Conservation (phyloP, 2,888 invertebrate species). For the Ariolimax columbianus region DNA sequence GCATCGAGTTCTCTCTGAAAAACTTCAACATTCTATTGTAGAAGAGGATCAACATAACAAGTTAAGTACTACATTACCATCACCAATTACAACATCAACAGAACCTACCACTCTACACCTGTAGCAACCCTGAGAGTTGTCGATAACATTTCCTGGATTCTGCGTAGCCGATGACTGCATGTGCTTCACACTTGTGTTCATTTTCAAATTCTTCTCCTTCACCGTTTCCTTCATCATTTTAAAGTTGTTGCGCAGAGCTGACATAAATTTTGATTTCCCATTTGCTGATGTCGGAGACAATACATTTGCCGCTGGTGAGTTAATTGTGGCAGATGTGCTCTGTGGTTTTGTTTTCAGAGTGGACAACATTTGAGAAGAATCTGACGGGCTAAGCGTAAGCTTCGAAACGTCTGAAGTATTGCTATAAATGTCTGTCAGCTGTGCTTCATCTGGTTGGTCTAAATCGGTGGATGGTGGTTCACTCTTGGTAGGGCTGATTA, state of each 20-base stretch:
- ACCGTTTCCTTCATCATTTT: slow-evolving; percentile 45
- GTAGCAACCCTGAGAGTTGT: slow-evolving; percentile 51
- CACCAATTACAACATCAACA: background rate
- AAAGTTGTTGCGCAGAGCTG: slow-evolving; percentile 40
- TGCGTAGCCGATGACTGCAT: slow-evolving; percentile 1
- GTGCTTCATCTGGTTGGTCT: background rate
- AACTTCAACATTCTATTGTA: too few relatives aligned
- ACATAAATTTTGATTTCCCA: slow-evolving; percentile 42
- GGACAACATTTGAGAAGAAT: background rate
- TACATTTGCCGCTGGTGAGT: background rate
- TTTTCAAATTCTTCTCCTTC: slow-evolving; percentile 33
- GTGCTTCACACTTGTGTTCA: slow-evolving; percentile 2
- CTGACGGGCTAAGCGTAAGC: background rate
- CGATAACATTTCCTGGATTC: background rate
- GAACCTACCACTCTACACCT: slow-evolving; percentile 63
- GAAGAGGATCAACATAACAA: too few relatives aligned
- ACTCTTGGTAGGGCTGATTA: background rate
- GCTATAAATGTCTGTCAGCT: background rate
- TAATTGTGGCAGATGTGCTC: background rate
- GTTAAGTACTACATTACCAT: too few relatives aligned
- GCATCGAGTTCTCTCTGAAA: too few relatives aligned
- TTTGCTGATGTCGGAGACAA: slow-evolving; percentile 11
- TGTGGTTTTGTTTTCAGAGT: slow-evolving; percentile 16
- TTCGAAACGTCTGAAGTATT: slow-evolving; percentile 11
- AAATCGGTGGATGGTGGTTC: background rate